phyloP scores from a whole-genome alignment of 2,888 invertebrate species.

The Drosophila pseudotakahashii region DNA sequence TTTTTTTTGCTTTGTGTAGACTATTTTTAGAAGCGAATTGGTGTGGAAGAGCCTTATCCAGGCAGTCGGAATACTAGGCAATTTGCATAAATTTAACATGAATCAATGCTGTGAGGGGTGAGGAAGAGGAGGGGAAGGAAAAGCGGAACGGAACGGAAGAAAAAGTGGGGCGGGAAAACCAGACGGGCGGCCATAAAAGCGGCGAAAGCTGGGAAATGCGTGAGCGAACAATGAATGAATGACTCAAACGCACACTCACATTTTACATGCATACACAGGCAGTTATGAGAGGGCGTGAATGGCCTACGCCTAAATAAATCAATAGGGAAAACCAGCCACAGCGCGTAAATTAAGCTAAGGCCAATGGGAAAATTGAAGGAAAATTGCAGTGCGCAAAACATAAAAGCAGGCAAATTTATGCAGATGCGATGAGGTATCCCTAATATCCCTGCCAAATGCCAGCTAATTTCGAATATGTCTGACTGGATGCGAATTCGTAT shows the following conservation, averaged over 20 bases:
- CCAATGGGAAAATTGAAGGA: slow-evolving; percentile 21
- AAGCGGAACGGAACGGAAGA: slow-evolving; percentile 19
- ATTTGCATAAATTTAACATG: slow-evolving; percentile 73
- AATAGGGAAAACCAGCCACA: slow-evolving; percentile 46
- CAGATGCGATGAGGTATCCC: slow-evolving; percentile 48
- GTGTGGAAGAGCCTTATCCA: slow-evolving; percentile 34
- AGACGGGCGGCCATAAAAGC: slow-evolving; percentile 37
- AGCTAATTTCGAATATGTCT: slow-evolving; percentile 31
- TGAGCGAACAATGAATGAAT: slow-evolving; percentile 45
- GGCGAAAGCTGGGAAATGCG: slow-evolving; percentile 35
- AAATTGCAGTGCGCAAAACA: slow-evolving; percentile 35
- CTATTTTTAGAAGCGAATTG: slow-evolving; percentile 56
- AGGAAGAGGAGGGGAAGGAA: neutral
- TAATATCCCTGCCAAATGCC: slow-evolving; percentile 36
- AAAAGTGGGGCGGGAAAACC: slow-evolving; percentile 11
- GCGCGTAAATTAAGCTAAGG: slow-evolving; percentile 34
- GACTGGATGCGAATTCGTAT: slow-evolving; percentile 3
- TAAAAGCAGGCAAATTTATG: slow-evolving; percentile 38
- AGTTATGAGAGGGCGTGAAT: slow-evolving; percentile 45
- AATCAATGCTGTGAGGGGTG: slow-evolving; percentile 56
- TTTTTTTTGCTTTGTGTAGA: slow-evolving; percentile 10
- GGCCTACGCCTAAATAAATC: slow-evolving; percentile 62
- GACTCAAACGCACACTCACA: slow-evolving; percentile 19
- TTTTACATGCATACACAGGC: slow-evolving; percentile 10
- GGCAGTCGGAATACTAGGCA: slow-evolving; percentile 51